These are phyloP conservation scores for Epinotia ramella DNA, from an alignment of 2,888 invertebrate species.

Conservation along the genomic window DNA sequence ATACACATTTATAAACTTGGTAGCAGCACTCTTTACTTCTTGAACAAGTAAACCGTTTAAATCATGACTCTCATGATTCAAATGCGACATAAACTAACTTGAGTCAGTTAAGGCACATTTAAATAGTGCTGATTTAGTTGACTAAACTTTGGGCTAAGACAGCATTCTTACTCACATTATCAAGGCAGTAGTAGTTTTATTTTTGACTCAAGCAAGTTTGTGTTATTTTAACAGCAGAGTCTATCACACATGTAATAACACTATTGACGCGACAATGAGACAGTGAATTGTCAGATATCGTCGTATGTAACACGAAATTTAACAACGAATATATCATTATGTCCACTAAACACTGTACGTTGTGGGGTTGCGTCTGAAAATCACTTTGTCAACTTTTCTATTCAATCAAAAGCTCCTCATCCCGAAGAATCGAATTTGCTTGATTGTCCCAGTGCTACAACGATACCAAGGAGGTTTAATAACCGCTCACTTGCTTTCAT, in stretches of 20 bases:
- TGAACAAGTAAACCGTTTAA: constrained; percentile 26
- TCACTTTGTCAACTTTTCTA: constrained; percentile 16
- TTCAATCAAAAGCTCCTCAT: background rate
- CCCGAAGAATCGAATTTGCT: background rate
- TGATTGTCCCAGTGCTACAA: background rate
- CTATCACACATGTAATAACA: constrained; percentile 52
- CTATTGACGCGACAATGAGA: constrained; percentile 49
- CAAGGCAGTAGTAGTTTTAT: too few species aligned
- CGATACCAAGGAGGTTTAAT: background rate
- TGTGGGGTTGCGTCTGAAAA: constrained; percentile 42
- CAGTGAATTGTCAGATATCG: constrained; percentile 48
- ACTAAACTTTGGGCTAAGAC: too few species aligned
- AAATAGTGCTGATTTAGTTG: too few species aligned
- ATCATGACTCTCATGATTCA: constrained; percentile 5
- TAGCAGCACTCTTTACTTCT: constrained; percentile 40
- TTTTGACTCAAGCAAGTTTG: constrained; percentile 12
- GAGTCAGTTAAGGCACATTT: background rate
- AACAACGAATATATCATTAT: constrained; percentile 23
- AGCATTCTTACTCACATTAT: background rate
- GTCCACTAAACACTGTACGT: constrained; percentile 37
- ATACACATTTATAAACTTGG: constrained; percentile 17
- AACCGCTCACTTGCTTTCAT: too few species aligned
- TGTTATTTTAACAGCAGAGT: background rate
- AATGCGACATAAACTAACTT: constrained; percentile 7
- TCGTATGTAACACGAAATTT: constrained; percentile 51